A percentile compares a stretch with the other conserved stretches of the same genome.
Conservation (phyloP, 2,888 invertebrate genomes). For the Andrena haemorrhoa region DNA sequence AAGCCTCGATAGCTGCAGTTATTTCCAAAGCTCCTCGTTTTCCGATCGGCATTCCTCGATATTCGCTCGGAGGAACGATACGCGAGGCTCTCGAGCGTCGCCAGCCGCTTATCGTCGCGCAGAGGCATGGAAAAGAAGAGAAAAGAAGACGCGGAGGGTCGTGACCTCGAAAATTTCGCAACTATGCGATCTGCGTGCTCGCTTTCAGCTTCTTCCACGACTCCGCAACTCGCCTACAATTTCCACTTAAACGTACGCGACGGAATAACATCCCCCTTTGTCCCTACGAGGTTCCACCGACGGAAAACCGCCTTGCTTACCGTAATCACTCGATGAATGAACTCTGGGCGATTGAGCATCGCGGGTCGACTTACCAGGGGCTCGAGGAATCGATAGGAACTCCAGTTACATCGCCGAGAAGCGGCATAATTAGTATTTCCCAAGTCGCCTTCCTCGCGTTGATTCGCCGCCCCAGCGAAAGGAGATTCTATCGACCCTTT, state of each 20-base stretch:
- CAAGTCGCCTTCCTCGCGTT: too few species aligned
- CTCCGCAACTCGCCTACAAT: conserved; percentile 31
- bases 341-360: conserved; percentile 65
- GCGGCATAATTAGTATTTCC: neutral
- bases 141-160: conserved; percentile 75
- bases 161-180: conserved; percentile 80
- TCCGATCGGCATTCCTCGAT: neutral
- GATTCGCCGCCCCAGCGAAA: neutral
- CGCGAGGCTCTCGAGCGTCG: conserved; percentile 25
- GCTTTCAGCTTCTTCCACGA: conserved; percentile 42
- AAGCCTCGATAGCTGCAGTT: neutral
- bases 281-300: neutral
- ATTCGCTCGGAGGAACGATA: conserved; percentile 12
- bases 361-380: conserved; percentile 57
- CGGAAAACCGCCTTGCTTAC: neutral
- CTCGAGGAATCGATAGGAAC: conserved; percentile 60
- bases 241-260: neutral
- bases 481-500: conserved; percentile 38
- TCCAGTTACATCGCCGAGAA: conserved; percentile 44
- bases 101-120: conserved; percentile 65
- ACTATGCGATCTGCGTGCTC: conserved; percentile 65
- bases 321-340: conserved; percentile 49
- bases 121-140: conserved; percentile 68
- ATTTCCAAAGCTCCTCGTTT: conserved; percentile 11
- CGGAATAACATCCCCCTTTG: neutral